These are phyloP conservation scores for Subacronicta megacephala DNA, from an alignment of 2,888 invertebrate genomes.

Conservation along the genomic window DNA sequence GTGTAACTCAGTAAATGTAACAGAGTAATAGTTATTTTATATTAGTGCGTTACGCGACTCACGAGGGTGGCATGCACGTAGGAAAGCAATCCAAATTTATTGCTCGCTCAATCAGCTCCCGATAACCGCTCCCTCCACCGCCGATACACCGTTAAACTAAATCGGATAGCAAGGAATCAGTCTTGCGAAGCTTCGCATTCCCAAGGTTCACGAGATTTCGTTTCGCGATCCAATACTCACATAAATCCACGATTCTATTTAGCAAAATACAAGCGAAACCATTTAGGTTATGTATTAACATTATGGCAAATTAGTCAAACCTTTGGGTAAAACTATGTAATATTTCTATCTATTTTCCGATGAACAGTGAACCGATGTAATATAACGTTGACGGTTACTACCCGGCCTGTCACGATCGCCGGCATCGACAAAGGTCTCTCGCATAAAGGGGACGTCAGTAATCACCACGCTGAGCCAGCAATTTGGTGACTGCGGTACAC, in stretches of 20 bases:
- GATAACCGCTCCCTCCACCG: slow-evolving; percentile 66
- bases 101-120: slow-evolving; percentile 74
- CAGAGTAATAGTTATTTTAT: slow-evolving; percentile 30
- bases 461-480: neutral
- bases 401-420: neutral
- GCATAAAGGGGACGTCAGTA: neutral
- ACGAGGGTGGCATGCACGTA: slow-evolving; percentile 60
- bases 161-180: slow-evolving; percentile 61
- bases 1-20: slow-evolving; percentile 19
- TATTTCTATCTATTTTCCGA: neutral
- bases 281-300: slow-evolving; percentile 1
- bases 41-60: slow-evolving; percentile 45
- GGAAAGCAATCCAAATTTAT: slow-evolving; percentile 78
- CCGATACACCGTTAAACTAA: slow-evolving; percentile 61
- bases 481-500: slow-evolving; percentile 4
- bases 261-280: slow-evolving; percentile 13
- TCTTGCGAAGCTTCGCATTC: slow-evolving; percentile 50
- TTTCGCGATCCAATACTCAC: slow-evolving; percentile 33
- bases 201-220: slow-evolving; percentile 50
- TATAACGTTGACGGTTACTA: neutral
- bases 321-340: neutral
- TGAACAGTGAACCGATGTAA: neutral
- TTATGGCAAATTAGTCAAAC: neutral
- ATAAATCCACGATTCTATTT: slow-evolving; percentile 25
- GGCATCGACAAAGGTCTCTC: neutral